These are phyloP conservation scores for Rousettus leschenaultii DNA, from an alignment of 2,113 vertebrate genomes.

Conservation along the genomic window DNA sequence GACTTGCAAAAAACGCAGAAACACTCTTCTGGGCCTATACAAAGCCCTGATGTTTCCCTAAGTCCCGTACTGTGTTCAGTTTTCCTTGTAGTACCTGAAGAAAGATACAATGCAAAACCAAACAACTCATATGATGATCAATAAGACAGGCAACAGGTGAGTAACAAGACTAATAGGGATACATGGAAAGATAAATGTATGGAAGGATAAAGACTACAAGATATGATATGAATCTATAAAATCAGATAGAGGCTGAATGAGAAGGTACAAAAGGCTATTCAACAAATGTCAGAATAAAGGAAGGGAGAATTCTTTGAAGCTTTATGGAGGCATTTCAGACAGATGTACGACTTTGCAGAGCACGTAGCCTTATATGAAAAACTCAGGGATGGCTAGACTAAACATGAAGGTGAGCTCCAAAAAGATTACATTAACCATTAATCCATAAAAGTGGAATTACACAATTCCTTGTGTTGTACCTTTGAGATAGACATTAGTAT, in stretches of 20 bases:
- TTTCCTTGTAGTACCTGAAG: neutral
- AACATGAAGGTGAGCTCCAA: neutral
- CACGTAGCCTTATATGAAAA: neutral
- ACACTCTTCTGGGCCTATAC: neutral
- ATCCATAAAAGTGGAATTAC: neutral
- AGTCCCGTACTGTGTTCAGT: neutral
- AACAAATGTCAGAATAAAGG: neutral
- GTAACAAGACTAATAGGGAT: neutral
- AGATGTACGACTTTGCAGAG: neutral
- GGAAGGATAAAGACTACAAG: neutral
- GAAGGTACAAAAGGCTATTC: neutral
- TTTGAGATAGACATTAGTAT: neutral
- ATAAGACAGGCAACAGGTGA: neutral
- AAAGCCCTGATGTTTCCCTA: neutral
- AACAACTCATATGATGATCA: conserved; percentile 5
- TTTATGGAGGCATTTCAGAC: neutral
- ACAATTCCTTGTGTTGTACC: neutral
- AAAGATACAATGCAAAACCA: neutral
- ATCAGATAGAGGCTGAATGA: neutral
- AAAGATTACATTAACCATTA: neutral
- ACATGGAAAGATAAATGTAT: neutral
- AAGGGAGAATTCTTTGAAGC: neutral
- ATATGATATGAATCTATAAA: neutral
- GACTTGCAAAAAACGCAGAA: neutral
- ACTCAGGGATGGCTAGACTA: neutral